Percentiles rank a stretch among this genome's conserved stretches.
Conservation (phyloP, 92 coral and sea anemone species). For the Paragorgia papillata region DNA sequence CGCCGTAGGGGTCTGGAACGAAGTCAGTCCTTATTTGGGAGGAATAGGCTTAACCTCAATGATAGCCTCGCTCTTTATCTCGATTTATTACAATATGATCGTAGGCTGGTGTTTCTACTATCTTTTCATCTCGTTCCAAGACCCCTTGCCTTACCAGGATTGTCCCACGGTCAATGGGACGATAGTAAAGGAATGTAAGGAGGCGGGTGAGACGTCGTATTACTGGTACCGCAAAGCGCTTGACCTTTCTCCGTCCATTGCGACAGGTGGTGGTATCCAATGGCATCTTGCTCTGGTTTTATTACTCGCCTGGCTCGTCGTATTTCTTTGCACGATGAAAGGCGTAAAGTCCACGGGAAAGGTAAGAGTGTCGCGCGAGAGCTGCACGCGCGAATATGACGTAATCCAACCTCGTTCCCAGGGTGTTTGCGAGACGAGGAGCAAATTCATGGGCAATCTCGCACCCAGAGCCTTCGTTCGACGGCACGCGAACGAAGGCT, state of each 20-base stretch:
- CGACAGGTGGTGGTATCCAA: conserved; percentile 55
- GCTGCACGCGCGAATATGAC: too few species aligned
- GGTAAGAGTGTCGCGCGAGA: too few species aligned
- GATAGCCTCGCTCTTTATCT: conserved; percentile 73
- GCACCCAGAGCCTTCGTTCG: too few species aligned
- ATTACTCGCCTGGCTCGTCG: conserved; percentile 67
- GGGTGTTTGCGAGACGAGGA: too few species aligned
- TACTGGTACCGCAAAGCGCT: conserved; percentile 72
- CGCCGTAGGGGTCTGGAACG: conserved; percentile 88
- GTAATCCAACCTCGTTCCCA: too few species aligned
- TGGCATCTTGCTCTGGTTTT: conserved; percentile 69
- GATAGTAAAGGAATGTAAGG: conserved; percentile 46
- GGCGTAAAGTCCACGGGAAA: conserved; percentile 79
- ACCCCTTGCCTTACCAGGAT: conserved; percentile 69
- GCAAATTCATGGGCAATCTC: too few species aligned
- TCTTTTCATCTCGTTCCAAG: conserved; percentile 87
- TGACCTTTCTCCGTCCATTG: conserved; percentile 54
- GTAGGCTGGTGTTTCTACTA: conserved; percentile 92
- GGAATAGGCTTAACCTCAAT: conserved; percentile 87
- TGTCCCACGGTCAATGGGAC: conserved; percentile 62
- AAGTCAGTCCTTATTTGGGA: conserved; percentile 86
- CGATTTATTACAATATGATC: conserved; percentile 84
- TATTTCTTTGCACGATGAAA: conserved; percentile 72
- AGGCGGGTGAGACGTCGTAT: conserved; percentile 65
- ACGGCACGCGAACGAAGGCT: too few species aligned